Base-by-base conservation (phyloP, 2,797 vertebrate species). In the Holocentrus rufus region DNA sequence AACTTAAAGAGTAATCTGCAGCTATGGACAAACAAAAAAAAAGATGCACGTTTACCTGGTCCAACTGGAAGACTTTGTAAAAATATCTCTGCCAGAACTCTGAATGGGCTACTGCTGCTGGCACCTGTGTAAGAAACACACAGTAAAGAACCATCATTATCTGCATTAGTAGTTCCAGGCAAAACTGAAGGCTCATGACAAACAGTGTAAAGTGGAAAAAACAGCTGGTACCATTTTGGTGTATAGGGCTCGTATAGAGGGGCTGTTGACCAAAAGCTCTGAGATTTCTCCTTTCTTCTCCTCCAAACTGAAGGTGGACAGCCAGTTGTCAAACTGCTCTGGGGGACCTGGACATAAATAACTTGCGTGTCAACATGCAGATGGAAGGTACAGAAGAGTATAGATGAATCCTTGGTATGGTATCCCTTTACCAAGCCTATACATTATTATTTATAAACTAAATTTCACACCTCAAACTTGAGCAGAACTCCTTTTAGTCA, bases 41-140 rank as follows among this genome's bases (percentile, higher is more conserved):
- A 49, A 27, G 72, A 0, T 0, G 13, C 3, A 18, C 4, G 0
- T 49, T 79, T 93, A 97, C 98, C 97, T 99, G 97, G 83, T 98
- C 95, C 89, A 99, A 84, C 77, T 98, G 95, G 90, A 97, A 95
- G 77, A 98, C 92, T 93, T 95, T 99, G 89, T 98, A 99, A 92
- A 99, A 99, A 92, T 99, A 99, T 11, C 98, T 95, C 85, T 98
- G 96, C 98, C 98, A 99, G 85, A 99, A 99, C 59, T 99, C 98
- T 0, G 94, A 91, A 83, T 99, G 98, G 65, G 97, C 93, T 69
- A 99, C 98, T 15, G 98, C 97, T 72, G 92, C 96, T 17, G 96
- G 97, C 20, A 97, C 97, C 97, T 98, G 82, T 30, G 25, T 39
- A 27, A 54, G 42, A 47, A 44, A 53, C 15, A 65, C 62, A 69